These are phyloP conservation scores for Felis chaus DNA, from an alignment of 2,113 vertebrate species.

Conservation along the genomic window DNA sequence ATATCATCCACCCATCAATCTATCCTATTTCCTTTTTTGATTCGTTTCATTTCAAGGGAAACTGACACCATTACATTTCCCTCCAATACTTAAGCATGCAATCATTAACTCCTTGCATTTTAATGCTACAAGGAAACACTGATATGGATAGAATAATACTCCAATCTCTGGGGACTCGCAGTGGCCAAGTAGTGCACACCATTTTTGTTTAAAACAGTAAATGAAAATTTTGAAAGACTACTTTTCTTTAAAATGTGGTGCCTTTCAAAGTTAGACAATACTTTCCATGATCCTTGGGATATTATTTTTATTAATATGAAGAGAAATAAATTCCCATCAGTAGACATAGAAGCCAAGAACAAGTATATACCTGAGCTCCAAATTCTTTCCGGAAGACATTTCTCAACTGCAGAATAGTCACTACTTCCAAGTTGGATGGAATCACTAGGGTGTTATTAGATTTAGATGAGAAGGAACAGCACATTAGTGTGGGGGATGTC, in stretches of 20 bases:
- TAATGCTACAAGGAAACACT: not conserved
- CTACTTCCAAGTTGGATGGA: not conserved
- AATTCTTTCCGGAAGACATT: constrained; percentile 9
- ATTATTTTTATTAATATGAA: constrained; percentile 27
- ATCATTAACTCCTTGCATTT: not conserved
- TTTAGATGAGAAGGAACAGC: constrained; percentile 1
- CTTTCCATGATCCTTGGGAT: not conserved
- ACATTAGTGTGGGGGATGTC: not conserved
- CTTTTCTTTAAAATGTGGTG: constrained; percentile 1
- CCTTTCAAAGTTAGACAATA: not conserved
- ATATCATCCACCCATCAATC: not conserved
- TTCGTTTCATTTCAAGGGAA: not conserved
- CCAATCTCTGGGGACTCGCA: not conserved
- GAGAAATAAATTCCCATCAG: not conserved
- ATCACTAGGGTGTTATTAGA: not conserved
- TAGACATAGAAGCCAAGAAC: not conserved
- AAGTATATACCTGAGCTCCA: not conserved
- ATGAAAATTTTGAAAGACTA: not conserved
- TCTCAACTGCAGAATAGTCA: not conserved
- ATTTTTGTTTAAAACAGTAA: not conserved
- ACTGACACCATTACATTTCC: not conserved
- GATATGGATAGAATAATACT: not conserved
- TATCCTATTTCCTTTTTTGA: not conserved
- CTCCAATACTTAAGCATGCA: not conserved
- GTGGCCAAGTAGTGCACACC: not conserved